Base-by-base conservation (phyloP, 1,140 invertebrate species). In the Diabrotica undecimpunctata region DNA sequence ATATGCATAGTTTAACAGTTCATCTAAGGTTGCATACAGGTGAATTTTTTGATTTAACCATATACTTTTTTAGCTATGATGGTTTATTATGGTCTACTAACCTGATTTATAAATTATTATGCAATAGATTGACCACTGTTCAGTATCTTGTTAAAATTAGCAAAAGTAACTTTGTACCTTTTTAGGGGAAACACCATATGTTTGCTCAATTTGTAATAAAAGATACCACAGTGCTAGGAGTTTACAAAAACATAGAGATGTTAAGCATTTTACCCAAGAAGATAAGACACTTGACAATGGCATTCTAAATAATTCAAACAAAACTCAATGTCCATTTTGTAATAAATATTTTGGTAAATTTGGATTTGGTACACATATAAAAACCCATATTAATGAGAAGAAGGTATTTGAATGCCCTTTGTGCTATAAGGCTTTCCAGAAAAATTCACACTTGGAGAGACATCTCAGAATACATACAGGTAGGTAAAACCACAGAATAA, bases 341-440 rank as follows among this genome's bases (percentile, higher is more conserved):
- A 13, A 62, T 13, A 62, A 62, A 62, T 13, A 54, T 39, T 52
- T 62, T 12, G n/a, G 52, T 38, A 54, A 54, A 41, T 36, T 54
- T 38, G 61, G 61, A n/a, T 62, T 54, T 62, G 61, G 61, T n/a
- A 62, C 52, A 9, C 61, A 62, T 41, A 54, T 62, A 52, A 62
- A 36, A 14, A 54, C 52, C 6, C 61, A 62, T 38, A 39, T 52
- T 37, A 39, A 52, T 13, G 10, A 39, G 13, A 62, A 62, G 52
- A 62, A 62, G 36, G 12, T 52, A 11, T 54, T 62, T 9, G 25
- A n/a, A 10, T 62, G 61, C 12, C 14, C 25, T 4, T 37, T 62
- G 36, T 62, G 61, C 51, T 38, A 62, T 25, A 62, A 62, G 38
- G 12, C 10, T 11, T 62, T 62, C 14, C 51, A 62, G 38, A 62